Base-by-base conservation (phyloP, 2,888 invertebrate species). In the Dyspetes luteomarginatus region DNA sequence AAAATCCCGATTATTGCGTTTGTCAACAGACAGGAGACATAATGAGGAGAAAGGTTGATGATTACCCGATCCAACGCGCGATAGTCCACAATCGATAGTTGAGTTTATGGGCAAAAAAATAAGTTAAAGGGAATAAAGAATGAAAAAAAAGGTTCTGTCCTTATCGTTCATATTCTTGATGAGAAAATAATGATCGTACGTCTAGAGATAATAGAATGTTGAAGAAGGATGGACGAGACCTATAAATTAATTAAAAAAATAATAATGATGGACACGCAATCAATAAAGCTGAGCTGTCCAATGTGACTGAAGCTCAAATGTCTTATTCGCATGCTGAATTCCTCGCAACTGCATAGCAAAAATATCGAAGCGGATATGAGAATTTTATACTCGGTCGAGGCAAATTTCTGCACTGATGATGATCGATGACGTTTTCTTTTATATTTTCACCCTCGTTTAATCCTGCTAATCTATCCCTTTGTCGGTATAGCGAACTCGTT, bases 321-420 rank as follows among this genome's bases (percentile, higher is more conserved):
- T 78, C 58, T 64, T 68, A 73, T 73, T 81, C 73, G 77, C 77
- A 77, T 81, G 77, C 69, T 64, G 41, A 64, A 62, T 30, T 17
- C 41, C 4, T 3, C 17, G 19, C 55, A 26, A 64, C 41, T 52
- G 26, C 62, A 43, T 56, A 28, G 22, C 12, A 30, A 60, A 36
- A 36, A 26, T 56, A 50, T 67, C 48, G 48, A 30, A 7, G 30
- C 24, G 48, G 64, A 60, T 64, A 58, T 43, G 28, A 58, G 48
- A 28, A 48, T 41, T 41, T 17, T 36, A 4, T 43, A n/a, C 45
- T 45, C 24, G 4, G 24, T 41, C 15, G 67, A 65, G 24, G 68
- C 52, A 36, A 36, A 36, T 36, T 7, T 36, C 69, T 45, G 56
- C 45, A 45, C 30, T 28, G 62, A 55, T 43, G 72, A 55, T 52